Evolutionary conservation across 2,888 invertebrate species (phyloP), one percentile per base, ranked within the genome.

Genomic region (Anorthoa munda): DNA sequence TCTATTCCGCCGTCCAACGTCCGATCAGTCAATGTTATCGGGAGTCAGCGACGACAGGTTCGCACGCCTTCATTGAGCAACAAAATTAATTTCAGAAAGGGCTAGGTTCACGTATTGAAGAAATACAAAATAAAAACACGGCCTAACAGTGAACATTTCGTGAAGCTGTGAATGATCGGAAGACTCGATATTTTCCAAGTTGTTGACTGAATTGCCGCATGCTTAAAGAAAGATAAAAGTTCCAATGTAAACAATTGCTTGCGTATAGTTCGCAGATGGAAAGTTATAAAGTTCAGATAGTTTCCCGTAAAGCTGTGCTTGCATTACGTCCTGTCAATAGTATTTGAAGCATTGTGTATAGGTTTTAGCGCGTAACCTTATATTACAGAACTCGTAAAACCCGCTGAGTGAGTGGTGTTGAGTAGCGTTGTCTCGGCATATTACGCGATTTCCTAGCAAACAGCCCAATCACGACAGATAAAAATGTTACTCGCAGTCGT

Each of bases 1-100:
- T 96, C 95, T 93, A 95, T 95, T 92, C 89, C 87, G 84, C 92
- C 92, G 93, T 92, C 93, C 90, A 87, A 88, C 89, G 89, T 90
- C 90, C 94, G 92, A 95, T 95, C 95, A 91, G 91, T 95, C 95
- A 95, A 91, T 92, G 94, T 91, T 95, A 95, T 95, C 94, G 93
- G 88, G 86, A 88, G 88, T 88, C 86, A 85, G 88, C 85, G 86
- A 88, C 88, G 88, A 88, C 85, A 86, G 89, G 85, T 82, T 83
- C 85, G 75, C 87, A 88, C 88, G 90, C 89, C 80, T 91, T 89
- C 91, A 92, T 90, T 91, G 90, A 92, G 91, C 91, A 93, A 92
- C 92, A 88, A 93, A 92, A 94, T 94, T 94, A 94, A 94, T 94
- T 93, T 90, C 82, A 78, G 74, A 84, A 75, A 72, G 74, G 83